These are phyloP conservation scores for Euwallacea similis DNA, from an alignment of 1,140 invertebrate species.

Conservation along the genomic window DNA sequence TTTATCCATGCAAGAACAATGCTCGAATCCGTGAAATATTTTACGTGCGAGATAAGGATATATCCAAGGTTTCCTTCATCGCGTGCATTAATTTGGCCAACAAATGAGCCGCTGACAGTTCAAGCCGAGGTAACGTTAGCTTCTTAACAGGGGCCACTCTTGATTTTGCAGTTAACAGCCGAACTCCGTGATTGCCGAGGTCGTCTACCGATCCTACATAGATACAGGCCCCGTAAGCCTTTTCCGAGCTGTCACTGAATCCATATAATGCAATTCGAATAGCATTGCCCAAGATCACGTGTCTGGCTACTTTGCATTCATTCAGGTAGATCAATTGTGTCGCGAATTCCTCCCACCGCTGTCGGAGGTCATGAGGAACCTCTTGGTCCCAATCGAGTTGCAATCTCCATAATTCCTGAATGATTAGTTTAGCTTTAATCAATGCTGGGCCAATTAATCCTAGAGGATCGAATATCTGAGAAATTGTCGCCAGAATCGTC, in stretches of 20 bases:
- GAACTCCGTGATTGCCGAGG: not conserved
- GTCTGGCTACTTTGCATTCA: too few relatives aligned
- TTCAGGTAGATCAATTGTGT: too few relatives aligned
- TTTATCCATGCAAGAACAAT: constrained; percentile 48
- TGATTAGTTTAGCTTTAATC: too few relatives aligned
- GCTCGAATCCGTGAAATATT: constrained; percentile 54
- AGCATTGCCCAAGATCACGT: too few relatives aligned
- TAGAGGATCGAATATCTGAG: too few relatives aligned
- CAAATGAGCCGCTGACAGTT: constrained; percentile 40
- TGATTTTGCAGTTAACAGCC: not conserved
- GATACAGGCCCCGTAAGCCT: constrained; percentile 49
- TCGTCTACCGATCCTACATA: constrained; percentile 41
- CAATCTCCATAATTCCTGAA: too few relatives aligned
- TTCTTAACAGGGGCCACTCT: constrained; percentile 7
- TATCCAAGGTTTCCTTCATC: constrained; percentile 9
- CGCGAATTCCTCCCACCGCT: too few relatives aligned
- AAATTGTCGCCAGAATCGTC: too few relatives aligned
- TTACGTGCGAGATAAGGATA: constrained; percentile 15
- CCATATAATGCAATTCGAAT: not conserved
- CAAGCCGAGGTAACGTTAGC: constrained; percentile 43
- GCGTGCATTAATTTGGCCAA: constrained; percentile 26
- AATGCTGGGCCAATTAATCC: too few relatives aligned
- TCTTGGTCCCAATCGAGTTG: too few relatives aligned
- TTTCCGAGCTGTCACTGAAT: constrained; percentile 50
- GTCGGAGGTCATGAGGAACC: too few relatives aligned